Evolutionary conservation across 2,113 vertebrate genomes (phyloP), one percentile per base, ranked within the genome.

Genomic region (Cynocephalus volans): DNA sequence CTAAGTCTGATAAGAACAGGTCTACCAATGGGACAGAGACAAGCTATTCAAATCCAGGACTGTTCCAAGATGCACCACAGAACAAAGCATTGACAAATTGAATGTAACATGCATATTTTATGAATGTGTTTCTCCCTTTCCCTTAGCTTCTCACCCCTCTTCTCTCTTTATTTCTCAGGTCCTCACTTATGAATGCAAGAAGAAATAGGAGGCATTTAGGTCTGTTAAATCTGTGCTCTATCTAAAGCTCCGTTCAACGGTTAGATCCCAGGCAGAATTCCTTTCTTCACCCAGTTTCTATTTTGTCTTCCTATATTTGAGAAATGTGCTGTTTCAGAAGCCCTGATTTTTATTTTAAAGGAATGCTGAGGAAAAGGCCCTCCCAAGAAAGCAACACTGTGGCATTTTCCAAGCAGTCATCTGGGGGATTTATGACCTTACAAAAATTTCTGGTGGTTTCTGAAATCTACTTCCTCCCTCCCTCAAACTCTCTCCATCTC

Each of bases 371-470:
- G 77, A 89, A 83, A 50, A 87, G 73, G 60, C 48, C 50, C 41
- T 41, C 41, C 31, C 8, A 1, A 81, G 45, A 96, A 91, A 28
- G 77, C 36, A 90, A 64, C 1, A 10, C 45, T 31, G 8, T 56
- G 45, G 69, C 56, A 76, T 80, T 65, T 82, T 54, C 87, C 60
- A 76, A 85, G 73, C 52, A 62, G 84, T 83, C 69, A n/a, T 85
- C 41, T 50, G 77, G 81, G 64, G 88, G 45, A 95, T 81, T 62
- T 10, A 48, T 69, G 90, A 91, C 83, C 70, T 89, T 65, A 91
- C 58, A 81, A 87, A 96, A 70, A 95, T 69, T 87, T 97, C 80
- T 85, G 45, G 56, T 90, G 79, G 88, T 84, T 96, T 96, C 50
- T 94, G 52, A 90, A 75, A 85, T 81, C 58, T n/a, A 21, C 87